Conservation (phyloP, 1,140 invertebrate species). For the Tribolium castaneum region DNA sequence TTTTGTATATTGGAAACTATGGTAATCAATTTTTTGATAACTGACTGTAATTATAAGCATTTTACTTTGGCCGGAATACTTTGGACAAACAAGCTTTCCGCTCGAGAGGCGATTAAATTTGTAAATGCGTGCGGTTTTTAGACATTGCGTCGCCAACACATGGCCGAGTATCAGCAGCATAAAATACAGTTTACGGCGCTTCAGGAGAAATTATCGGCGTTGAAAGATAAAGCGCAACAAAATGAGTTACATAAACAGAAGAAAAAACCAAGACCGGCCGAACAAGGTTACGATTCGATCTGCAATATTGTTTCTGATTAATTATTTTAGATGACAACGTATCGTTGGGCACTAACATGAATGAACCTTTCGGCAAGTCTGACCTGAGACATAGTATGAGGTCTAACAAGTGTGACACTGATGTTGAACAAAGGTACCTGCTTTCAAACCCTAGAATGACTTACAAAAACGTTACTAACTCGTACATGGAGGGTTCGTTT, state of each 20-base stretch:
- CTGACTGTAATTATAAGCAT: too few relatives aligned
- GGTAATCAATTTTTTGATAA: too few relatives aligned
- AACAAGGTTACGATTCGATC: conserved; percentile 50
- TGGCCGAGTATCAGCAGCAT: conserved; percentile 60
- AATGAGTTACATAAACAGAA: conserved; percentile 59
- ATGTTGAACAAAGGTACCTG: conserved; percentile 45
- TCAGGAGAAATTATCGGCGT: conserved; percentile 58
- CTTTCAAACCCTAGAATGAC: conserved; percentile 47
- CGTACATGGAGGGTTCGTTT: conserved; percentile 43
- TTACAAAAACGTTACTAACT: conserved; percentile 53
- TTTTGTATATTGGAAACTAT: too few relatives aligned
- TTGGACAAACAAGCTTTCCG: too few relatives aligned
- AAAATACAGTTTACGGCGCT: conserved; percentile 56
- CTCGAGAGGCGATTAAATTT: not conserved
- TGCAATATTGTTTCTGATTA: conserved; percentile 2
- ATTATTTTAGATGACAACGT: conserved; percentile 56
- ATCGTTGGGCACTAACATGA: conserved; percentile 51
- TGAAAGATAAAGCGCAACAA: conserved; percentile 53
- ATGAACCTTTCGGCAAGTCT: conserved; percentile 56
- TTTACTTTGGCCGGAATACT: too few relatives aligned
- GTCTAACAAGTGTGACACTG: conserved; percentile 47
- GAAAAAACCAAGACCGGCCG: conserved; percentile 61
- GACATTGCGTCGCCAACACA: conserved; percentile 59
- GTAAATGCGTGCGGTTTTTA: conserved; percentile 37
- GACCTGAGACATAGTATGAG: conserved; percentile 58